These are phyloP conservation scores for Periplaneta americana DNA, from an alignment of 1,140 invertebrate species.

Conservation along the genomic window DNA sequence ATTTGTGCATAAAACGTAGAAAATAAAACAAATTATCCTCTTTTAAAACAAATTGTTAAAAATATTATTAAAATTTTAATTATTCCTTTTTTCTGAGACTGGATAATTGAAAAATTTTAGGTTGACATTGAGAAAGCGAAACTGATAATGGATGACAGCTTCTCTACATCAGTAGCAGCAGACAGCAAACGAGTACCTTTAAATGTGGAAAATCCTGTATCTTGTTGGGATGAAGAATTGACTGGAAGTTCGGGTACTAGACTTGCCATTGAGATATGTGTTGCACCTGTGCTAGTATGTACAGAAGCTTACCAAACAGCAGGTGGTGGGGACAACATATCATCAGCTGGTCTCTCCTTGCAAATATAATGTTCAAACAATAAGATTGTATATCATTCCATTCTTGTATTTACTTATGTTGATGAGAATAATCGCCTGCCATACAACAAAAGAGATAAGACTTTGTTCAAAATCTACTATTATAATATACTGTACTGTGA, in stretches of 20 bases:
- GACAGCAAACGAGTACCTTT: slow-evolving; percentile 52
- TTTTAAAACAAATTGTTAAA: not conserved
- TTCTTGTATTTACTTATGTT: not conserved
- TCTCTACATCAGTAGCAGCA: slow-evolving; percentile 57
- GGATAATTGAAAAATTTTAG: slow-evolving; percentile 38
- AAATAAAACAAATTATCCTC: no score
- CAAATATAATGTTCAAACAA: slow-evolving; percentile 49
- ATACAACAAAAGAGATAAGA: not conserved
- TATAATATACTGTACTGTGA: not conserved
- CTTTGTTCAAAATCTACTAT: not conserved
- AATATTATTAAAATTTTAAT: not conserved
- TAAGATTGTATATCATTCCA: slow-evolving; percentile 15
- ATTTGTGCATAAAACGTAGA: not conserved
- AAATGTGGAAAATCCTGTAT: slow-evolving; percentile 59
- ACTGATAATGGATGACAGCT: slow-evolving; percentile 80
- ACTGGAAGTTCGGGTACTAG: slow-evolving; percentile 24
- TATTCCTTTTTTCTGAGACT: not conserved
- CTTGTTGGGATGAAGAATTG: slow-evolving; percentile 72
- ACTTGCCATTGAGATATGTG: slow-evolving; percentile 61
- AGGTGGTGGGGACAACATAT: slow-evolving; percentile 86
- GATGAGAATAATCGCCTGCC: not conserved
- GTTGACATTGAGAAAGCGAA: slow-evolving; percentile 64
- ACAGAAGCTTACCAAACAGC: slow-evolving; percentile 76
- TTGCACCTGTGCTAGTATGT: slow-evolving; percentile 81
- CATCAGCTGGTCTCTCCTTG: slow-evolving; percentile 72